Evolutionary conservation across 2,797 vertebrate species (phyloP).

Genomic region (Phoeniculus purpureus): DNA sequence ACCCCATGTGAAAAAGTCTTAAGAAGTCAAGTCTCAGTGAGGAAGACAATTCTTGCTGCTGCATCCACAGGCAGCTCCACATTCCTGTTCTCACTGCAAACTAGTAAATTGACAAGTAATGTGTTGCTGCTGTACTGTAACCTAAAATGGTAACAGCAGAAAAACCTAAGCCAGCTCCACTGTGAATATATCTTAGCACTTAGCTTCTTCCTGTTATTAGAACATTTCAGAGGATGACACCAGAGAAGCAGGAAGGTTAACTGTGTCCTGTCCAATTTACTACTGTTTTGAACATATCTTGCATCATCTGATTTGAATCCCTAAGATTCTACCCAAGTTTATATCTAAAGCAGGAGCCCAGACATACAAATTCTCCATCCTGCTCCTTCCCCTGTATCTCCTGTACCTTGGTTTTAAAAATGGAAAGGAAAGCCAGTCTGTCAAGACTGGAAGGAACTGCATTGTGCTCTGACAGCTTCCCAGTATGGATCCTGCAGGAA

Average conservation of each 20-base stretch:
- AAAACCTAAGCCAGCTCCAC: neutral
- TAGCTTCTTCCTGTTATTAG: neutral
- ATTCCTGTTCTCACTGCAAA: neutral
- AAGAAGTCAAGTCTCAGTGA: neutral
- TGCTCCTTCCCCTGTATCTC: neutral
- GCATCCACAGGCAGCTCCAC: neutral
- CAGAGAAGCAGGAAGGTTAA: neutral
- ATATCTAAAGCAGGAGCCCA: neutral
- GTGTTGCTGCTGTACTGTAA: neutral
- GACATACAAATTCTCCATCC: rapidly evolving
- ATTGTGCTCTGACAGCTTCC: neutral
- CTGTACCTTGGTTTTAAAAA: neutral
- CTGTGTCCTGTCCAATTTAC: neutral
- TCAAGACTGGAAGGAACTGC: neutral
- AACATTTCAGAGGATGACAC: neutral
- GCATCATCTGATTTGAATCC: neutral
- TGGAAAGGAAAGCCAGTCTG: neutral
- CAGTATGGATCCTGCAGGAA: neutral
- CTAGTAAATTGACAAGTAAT: neutral
- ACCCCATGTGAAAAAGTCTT: neutral
- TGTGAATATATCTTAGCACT: neutral
- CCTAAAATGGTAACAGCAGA: neutral
- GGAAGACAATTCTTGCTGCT: neutral
- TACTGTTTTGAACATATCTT: neutral
- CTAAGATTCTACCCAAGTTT: neutral